Evolutionary conservation across 64 coral and sea anemone species (phyloP).

Genomic region (Pocillopora verrucosa): DNA sequence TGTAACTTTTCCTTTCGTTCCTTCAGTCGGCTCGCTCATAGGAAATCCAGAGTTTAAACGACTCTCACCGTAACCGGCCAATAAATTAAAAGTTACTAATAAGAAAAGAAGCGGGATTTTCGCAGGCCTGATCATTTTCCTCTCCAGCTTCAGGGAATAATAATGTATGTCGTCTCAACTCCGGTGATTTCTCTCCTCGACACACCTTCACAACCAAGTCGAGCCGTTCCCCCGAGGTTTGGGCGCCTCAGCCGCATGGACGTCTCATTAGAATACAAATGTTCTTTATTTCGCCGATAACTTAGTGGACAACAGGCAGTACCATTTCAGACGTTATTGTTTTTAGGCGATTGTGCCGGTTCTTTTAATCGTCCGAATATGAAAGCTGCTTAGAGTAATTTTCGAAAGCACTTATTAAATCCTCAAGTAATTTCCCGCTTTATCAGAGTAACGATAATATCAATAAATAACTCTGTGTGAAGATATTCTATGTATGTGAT

Average conservation of each 20-base stretch:
- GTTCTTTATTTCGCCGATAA: not conserved
- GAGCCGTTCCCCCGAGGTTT: too few species aligned
- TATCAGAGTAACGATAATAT: too few species aligned
- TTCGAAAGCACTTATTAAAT: too few species aligned
- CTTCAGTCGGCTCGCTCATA: not conserved
- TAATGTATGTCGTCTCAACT: not conserved
- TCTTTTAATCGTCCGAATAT: too few species aligned
- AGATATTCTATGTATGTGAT: too few species aligned
- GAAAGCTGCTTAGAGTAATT: too few species aligned
- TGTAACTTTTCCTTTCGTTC: not conserved
- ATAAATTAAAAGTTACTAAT: not conserved
- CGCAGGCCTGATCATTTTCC: not conserved
- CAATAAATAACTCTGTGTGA: too few species aligned
- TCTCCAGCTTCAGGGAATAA: not conserved
- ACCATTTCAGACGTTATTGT: not conserved
- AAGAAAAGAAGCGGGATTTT: not conserved
- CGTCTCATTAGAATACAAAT: constrained; percentile 1
- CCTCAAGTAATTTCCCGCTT: too few species aligned
- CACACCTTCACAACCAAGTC: too few species aligned
- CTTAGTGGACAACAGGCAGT: not conserved
- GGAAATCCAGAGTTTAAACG: not conserved
- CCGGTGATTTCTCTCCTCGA: not conserved
- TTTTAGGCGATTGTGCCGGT: not conserved
- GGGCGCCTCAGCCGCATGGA: not conserved
- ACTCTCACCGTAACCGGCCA: not conserved